Base-by-base conservation (phyloP, 2,797 vertebrate genomes). In the Glyptemys insculpta region DNA sequence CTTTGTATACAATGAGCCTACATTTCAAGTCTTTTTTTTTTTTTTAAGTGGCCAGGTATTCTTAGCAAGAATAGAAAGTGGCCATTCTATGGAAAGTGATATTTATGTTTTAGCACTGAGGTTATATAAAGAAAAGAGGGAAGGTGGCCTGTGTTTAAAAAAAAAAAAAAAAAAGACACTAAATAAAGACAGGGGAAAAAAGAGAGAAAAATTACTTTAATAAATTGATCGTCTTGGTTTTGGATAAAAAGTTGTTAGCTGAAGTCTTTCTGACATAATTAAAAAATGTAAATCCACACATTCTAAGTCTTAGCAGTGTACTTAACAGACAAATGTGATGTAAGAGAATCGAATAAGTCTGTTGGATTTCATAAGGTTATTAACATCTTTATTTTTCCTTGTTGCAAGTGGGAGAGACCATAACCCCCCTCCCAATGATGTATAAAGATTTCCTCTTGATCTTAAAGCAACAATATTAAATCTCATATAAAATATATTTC, bases 401-500 rank as follows among this genome's bases (percentile, higher is more conserved):
- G 18, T 88, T n/a, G 29, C 74, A 50, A 41, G 59, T 83, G 2
- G n/a, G 5, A 21, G 19, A 81, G 83, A 16, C 29, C 65, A 88
- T 89, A 68, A 7, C 8, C 54, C 59, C 0, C 81, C 86, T 85
- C 21, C 53, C 34, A 27, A 31, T 59, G 57, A 59, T 59, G 29
- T 29, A 59, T 59, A 29, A 59, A 59, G 12, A 27, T 34, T 52
- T 18, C 2, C 1, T 95, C 7, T 5, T 80, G 91, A 86, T 79
- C 79, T 94, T 12, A 49, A 79, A 93, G 29, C 41, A 47, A 79
- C 6, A 19, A 92, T 82, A 65, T 95, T 82, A 83, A 88, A 93
- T 95, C 88, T 90, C 92, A 57, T 93, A 83, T 82, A 82, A 87
- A 88, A 87, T 96, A 80, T 88, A 92, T 34, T 68, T 95, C 74